phyloP scores from a whole-genome alignment of 2,888 invertebrate genomes.

The Trissonchulus latispiculum region DNA sequence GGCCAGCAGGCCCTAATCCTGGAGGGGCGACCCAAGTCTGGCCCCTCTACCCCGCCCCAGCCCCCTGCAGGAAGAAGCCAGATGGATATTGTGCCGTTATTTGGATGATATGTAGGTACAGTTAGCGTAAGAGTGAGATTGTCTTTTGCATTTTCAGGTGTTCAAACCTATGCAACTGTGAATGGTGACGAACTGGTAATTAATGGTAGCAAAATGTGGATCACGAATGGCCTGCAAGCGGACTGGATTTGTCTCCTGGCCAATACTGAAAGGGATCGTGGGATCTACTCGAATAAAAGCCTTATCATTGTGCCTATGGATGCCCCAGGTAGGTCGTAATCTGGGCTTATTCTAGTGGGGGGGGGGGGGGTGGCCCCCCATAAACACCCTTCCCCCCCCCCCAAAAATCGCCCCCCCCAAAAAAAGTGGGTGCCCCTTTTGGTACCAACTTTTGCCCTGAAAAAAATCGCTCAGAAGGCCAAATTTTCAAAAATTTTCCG shows the following conservation, averaged over 20 bases:
- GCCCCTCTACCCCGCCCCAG: no score
- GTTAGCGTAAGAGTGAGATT: not conserved
- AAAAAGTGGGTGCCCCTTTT: no score
- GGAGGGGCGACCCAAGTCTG: no score
- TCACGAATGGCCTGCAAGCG: conserved; percentile 52
- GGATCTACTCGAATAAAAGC: conserved; percentile 51
- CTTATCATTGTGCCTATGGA: conserved; percentile 52
- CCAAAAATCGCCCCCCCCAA: no score
- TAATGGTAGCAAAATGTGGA: conserved; percentile 55
- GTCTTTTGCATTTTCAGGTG: conserved; percentile 39
- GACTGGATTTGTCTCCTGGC: conserved; percentile 54
- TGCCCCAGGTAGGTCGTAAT: conserved; percentile 45
- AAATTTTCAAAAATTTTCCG: no score
- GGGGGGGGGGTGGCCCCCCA: no score
- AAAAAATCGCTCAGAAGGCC: no score
- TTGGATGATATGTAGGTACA: not conserved
- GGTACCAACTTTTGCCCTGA: no score
- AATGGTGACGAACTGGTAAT: conserved; percentile 50
- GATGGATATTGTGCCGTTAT: not conserved
- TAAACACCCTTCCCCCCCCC: no score
- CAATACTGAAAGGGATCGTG: conserved; percentile 49
- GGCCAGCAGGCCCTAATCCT: no score
- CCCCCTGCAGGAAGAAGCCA: no score
- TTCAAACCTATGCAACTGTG: conserved; percentile 49
- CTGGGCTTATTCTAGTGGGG: no score